Base-by-base conservation (phyloP, 2,888 invertebrate species). In the Teleiodes luculella region DNA sequence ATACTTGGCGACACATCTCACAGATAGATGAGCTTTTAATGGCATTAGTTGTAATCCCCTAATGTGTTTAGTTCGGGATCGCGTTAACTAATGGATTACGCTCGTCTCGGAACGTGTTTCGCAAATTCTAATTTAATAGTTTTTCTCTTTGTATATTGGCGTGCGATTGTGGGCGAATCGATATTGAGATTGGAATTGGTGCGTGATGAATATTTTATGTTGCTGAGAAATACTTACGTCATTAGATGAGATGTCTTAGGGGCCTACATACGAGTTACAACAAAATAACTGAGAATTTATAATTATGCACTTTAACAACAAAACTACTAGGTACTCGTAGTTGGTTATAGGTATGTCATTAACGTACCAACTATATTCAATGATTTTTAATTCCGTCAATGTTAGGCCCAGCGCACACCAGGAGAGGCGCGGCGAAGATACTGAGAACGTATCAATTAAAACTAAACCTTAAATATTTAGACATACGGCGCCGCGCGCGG, bases 1-100 rank as follows among this genome's bases (percentile, higher is more conserved):
- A 56, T 47, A 51, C 55, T 54, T 28, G 50, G 62, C 65, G 61
- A 66, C 61, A 53, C 66, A 65, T 65, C 65, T 63, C 64, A 59
- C 59, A 66, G 67, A 72, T 71, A 76, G 70, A 78, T 78, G 76
- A 72, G 74, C 70, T 76, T 80, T 77, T 81, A 80, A 81, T 77
- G 68, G 62, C 65, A 78, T 81, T 77, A 76, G 71, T 78, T 75
- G 74, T 78, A 75, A 80, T 80, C 66, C 65, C 58, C 72, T 77
- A 80, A 80, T 78, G 80, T 64, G 65, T 73, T 76, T 75, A 81
- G 78, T 80, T 79, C 62, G 63, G 65, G 63, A 58, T 66, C 66
- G 68, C 46, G 45, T 45, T 52, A 52, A 55, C 54, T 57, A 57
- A 57, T 57, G 57, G 57, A 57, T 57, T 54, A 57, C 54, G 53